Conservation (phyloP, 2,888 invertebrate species). For the Eilema sororculum region DNA sequence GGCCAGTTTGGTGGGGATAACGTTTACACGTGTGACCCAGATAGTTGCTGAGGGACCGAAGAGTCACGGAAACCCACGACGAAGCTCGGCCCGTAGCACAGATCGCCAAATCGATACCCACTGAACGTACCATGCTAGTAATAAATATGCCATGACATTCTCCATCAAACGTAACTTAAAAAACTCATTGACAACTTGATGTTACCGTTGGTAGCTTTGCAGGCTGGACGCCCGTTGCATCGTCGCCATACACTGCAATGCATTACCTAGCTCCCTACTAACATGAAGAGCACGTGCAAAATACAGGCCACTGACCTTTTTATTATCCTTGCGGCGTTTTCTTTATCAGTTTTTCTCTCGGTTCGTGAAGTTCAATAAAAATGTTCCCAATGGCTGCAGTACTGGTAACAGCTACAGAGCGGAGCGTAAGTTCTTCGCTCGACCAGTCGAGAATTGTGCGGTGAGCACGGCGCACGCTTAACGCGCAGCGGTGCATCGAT, state of each 20-base stretch:
- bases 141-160: neutral
- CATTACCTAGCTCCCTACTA: neutral
- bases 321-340: constrained; percentile 27
- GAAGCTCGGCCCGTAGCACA: constrained; percentile 60
- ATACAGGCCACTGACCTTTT: constrained; percentile 70
- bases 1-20: constrained; percentile 84
- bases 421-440: constrained; percentile 6
- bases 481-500: constrained; percentile 79
- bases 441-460: constrained; percentile 17
- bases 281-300: constrained; percentile 63
- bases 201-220: neutral
- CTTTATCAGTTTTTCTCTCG: constrained; percentile 6
- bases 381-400: neutral
- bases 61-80: constrained; percentile 73
- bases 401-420: neutral
- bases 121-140: constrained; percentile 31
- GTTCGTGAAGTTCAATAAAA: neutral
- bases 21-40: constrained; percentile 87
- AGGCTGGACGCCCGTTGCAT: neutral
- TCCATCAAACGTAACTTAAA: neutral
- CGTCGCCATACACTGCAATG: neutral
- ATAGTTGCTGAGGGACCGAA: constrained; percentile 77
- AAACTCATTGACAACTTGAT: neutral
- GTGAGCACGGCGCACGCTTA: constrained; percentile 35
- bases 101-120: constrained; percentile 68